Conservation (phyloP, 1,140 invertebrate genomes). For the Dendroctonus valens region DNA sequence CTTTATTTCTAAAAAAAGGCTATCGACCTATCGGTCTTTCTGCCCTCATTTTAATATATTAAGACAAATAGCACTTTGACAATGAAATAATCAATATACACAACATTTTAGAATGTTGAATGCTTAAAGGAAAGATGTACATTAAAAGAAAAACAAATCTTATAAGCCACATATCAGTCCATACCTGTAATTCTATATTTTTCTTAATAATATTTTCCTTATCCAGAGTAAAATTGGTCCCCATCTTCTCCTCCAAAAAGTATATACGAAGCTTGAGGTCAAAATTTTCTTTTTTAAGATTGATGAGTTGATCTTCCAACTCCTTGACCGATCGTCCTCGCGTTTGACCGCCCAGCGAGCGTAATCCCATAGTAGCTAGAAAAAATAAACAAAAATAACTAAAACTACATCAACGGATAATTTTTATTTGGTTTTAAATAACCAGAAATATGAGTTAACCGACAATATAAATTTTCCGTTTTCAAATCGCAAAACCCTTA, state of each 20-base stretch:
- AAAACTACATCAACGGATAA: too few species aligned
- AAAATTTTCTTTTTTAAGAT: slow-evolving; percentile 87
- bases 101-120: too few species aligned
- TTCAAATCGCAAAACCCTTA: slow-evolving; percentile 3
- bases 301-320: slow-evolving; percentile 81
- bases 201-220: slow-evolving; percentile 66
- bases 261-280: slow-evolving; percentile 87
- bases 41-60: too few species aligned
- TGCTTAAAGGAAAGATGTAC: too few species aligned
- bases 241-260: slow-evolving; percentile 83
- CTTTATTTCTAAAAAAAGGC: too few species aligned
- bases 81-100: too few species aligned
- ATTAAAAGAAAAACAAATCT: neutral
- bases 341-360: slow-evolving; percentile 35
- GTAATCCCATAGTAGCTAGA: slow-evolving; percentile 42
- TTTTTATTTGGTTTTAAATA: too few species aligned
- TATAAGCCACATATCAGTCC: slow-evolving; percentile 12
- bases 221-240: slow-evolving; percentile 59
- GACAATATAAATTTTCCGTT: too few species aligned
- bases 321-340: slow-evolving; percentile 74
- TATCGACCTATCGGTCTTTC: too few species aligned
- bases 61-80: too few species aligned
- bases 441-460: too few species aligned
- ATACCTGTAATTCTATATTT: slow-evolving; percentile 77
- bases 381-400: neutral